Conservation (phyloP, 2,888 invertebrate genomes). For the Rambutsinella grinnellia region DNA sequence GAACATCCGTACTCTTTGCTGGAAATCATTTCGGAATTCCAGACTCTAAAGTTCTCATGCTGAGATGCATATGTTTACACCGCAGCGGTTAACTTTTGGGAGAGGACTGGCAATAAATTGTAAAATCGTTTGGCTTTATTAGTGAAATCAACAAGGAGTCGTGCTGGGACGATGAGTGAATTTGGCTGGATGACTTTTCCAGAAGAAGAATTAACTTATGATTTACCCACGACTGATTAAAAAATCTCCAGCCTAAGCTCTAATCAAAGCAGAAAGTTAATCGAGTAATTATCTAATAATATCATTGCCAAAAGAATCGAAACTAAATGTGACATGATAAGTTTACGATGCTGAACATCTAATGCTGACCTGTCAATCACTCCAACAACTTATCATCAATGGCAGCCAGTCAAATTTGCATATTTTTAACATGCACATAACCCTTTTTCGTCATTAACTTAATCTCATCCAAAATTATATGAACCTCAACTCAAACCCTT, state of each 20-base stretch:
- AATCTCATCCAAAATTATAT: too few relatives aligned
- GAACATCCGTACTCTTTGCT: background rate
- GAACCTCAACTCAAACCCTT: too few relatives aligned
- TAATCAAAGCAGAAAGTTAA: too few relatives aligned
- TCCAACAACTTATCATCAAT: too few relatives aligned
- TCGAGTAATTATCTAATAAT: too few relatives aligned
- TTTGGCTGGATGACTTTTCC: background rate
- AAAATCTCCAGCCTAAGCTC: too few relatives aligned
- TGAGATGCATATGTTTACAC: slow-evolving; percentile 15
- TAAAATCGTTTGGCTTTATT: background rate
- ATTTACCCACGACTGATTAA: too few relatives aligned
- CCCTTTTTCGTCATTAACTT: too few relatives aligned
- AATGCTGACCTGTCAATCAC: background rate
- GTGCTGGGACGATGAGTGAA: background rate
- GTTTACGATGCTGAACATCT: too few relatives aligned
- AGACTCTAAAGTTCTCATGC: slow-evolving; percentile 3
- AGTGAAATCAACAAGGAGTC: background rate
- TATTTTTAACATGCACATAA: too few relatives aligned
- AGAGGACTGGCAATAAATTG: background rate
- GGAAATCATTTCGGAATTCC: background rate
- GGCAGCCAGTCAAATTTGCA: background rate
- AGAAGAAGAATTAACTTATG: too few relatives aligned
- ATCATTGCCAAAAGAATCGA: background rate
- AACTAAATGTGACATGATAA: too few relatives aligned
- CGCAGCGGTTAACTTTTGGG: background rate